Evolutionary conservation across 2,888 invertebrate genomes (phyloP).

Genomic region (Pseudeuparius sepicola): DNA sequence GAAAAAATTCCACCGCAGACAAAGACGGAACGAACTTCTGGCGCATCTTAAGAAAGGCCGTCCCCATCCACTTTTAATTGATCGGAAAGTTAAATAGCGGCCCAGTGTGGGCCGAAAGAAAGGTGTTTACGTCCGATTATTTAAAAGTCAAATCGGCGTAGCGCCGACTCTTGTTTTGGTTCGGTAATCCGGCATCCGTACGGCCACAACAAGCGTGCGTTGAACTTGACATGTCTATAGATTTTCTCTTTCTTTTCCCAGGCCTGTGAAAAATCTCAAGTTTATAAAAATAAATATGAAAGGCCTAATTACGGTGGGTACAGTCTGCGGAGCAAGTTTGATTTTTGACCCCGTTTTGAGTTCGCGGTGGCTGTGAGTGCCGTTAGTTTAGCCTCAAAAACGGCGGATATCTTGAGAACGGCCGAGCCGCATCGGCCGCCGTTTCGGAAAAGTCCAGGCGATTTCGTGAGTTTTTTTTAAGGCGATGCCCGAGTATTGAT

Average conservation of each 20-base stretch:
- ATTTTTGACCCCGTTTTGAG: constrained; percentile 41
- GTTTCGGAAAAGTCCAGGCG: constrained; percentile 13
- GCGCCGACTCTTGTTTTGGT: no score
- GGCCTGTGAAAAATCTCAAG: constrained; percentile 37
- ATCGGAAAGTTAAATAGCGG: no score
- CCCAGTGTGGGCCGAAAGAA: no score
- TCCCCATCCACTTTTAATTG: no score
- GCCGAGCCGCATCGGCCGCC: background rate
- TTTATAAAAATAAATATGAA: constrained; percentile 41
- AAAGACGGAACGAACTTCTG: no score
- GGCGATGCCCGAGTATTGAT: constrained; percentile 39
- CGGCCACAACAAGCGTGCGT: no score
- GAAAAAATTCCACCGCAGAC: no score
- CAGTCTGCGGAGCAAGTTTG: constrained; percentile 32
- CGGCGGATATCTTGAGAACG: constrained; percentile 23
- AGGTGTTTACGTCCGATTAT: no score
- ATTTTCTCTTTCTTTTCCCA: constrained; percentile 39
- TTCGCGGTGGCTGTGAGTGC: constrained; percentile 32
- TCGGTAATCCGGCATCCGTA: no score
- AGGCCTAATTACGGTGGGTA: constrained; percentile 36
- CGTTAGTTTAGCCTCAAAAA: constrained; percentile 36
- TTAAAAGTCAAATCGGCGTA: no score
- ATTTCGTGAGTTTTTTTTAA: constrained; percentile 31
- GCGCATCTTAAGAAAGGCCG: no score
- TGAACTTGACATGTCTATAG: constrained; percentile 33